A percentile compares a stretch with the other conserved stretches of the same genome.
Conservation (phyloP, 2,888 invertebrate species). For the Thalpophila matura region DNA sequence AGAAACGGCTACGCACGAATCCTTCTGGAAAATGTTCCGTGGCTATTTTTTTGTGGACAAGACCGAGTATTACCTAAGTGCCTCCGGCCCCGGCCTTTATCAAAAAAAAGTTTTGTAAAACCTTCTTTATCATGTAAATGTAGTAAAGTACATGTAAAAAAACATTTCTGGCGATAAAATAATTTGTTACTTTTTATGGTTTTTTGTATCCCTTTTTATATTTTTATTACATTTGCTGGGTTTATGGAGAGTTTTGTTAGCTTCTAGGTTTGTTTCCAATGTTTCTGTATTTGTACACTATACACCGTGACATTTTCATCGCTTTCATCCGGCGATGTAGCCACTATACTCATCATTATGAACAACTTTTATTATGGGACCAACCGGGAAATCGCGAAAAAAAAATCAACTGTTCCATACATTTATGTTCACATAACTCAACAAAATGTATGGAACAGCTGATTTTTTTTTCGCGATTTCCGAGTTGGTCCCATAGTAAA, state of each 20-base stretch:
- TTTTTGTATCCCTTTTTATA: constrained; percentile 27
- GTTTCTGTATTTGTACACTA: background rate
- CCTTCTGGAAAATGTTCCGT: constrained; percentile 14
- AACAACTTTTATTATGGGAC: no score
- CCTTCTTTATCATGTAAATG: constrained; percentile 55
- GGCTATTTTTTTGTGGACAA: constrained; percentile 31
- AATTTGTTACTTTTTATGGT: constrained; percentile 25
- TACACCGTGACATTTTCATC: no score
- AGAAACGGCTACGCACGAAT: constrained; percentile 47
- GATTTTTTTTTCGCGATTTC: no score
- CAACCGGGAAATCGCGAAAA: no score
- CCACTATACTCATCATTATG: no score
- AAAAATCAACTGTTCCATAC: no score
- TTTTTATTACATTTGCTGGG: constrained; percentile 29
- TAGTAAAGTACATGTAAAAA: constrained; percentile 35
- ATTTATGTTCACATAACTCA: no score
- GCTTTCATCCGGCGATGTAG: no score
- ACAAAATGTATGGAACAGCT: no score
- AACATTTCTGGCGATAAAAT: constrained; percentile 41
- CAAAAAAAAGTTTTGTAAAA: constrained; percentile 33
- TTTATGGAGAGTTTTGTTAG: constrained; percentile 20
- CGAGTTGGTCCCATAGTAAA: no score
- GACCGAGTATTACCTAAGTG: constrained; percentile 43
- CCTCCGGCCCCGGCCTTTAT: constrained; percentile 30
- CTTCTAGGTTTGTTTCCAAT: constrained; percentile 16